These are phyloP conservation scores for Villa cingulata DNA, from an alignment of 2,888 invertebrate species.

Conservation along the genomic window DNA sequence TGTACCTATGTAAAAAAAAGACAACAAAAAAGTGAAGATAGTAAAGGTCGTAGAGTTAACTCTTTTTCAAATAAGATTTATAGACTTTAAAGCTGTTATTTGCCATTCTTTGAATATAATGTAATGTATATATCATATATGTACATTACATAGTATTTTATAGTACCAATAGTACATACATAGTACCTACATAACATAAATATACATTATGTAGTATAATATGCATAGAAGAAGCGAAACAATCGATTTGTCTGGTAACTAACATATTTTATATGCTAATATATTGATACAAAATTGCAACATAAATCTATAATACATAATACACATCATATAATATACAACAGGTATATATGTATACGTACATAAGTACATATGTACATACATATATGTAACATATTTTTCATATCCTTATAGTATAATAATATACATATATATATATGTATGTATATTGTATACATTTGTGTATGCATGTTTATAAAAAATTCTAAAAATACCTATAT, in stretches of 20 bases:
- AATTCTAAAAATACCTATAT: no score
- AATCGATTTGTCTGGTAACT: conserved; percentile 9
- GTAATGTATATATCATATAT: not conserved
- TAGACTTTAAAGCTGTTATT: conserved; percentile 6
- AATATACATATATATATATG: no score
- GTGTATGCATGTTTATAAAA: no score
- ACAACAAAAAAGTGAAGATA: not conserved
- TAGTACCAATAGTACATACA: no score
- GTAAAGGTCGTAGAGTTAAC: conserved; percentile 5
- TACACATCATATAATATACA: no score
- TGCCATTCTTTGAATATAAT: not conserved
- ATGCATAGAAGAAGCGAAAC: conserved; percentile 1
- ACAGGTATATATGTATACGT: no score
- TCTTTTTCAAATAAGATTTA: conserved; percentile 9
- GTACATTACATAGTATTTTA: not conserved
- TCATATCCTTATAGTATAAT: no score
- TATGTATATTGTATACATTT: no score
- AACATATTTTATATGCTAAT: conserved; percentile 7
- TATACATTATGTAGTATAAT: no score
- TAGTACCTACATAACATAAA: not conserved
- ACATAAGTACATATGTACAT: no score
- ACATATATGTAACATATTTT: no score
- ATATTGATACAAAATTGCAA: conserved; percentile 5
- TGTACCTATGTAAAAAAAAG: not conserved
- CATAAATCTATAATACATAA: no score